Evolutionary conservation across 53 echinoderm and acorn worm species (phyloP).

Genomic region (Echinometra lucunter): DNA sequence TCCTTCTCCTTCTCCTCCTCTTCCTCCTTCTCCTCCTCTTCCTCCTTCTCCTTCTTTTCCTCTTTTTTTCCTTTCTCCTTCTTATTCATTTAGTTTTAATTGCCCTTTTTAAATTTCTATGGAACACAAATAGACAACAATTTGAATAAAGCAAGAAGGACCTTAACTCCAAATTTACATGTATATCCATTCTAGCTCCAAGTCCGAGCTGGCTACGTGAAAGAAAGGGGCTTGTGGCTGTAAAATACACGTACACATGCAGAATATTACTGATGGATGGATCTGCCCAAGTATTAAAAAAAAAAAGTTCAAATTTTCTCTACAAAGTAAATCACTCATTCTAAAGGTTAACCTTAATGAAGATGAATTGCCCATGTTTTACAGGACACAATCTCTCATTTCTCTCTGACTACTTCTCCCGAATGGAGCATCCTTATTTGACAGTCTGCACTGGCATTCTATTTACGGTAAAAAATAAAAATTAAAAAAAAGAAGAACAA

Average conservation of each 20-base stretch:
- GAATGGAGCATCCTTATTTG: neutral
- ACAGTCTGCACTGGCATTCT: neutral
- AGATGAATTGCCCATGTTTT: conserved; percentile 11
- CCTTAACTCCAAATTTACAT: no score
- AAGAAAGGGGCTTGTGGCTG: neutral
- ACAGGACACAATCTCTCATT: neutral
- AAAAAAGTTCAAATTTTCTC: neutral
- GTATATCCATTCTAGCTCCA: neutral
- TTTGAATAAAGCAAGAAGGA: no score
- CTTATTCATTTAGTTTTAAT: no score
- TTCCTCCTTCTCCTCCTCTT: no score
- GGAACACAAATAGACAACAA: no score
- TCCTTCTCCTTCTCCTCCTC: no score
- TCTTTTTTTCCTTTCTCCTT: no score
- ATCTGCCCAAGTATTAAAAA: neutral
- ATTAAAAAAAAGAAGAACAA: no score
- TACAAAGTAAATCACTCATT: conserved; percentile 12
- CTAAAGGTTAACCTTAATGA: conserved; percentile 24
- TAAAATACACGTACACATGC: neutral
- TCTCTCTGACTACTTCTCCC: conserved; percentile 10
- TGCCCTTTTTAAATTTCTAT: no score
- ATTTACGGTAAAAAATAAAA: no score
- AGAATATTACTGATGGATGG: neutral
- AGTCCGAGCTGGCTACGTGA: neutral
- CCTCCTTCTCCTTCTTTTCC: no score